Evolutionary conservation across 2,797 vertebrate species (phyloP).

Genomic region (Chiloscyllium punctatum): DNA sequence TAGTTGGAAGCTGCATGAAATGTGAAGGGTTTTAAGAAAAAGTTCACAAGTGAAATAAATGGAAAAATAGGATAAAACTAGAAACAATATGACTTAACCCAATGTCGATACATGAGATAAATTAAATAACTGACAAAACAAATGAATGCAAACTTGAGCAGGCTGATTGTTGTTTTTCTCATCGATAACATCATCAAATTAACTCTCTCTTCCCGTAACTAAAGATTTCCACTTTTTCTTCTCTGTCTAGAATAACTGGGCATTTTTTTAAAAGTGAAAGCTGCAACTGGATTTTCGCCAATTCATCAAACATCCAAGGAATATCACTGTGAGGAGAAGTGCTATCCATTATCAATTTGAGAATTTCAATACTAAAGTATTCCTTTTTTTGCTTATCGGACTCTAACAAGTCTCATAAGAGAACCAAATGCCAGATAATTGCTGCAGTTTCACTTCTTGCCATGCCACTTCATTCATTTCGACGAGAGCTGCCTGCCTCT

Average conservation of each 20-base stretch:
- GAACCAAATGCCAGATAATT: conserved; percentile 29
- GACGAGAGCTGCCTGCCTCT: neutral
- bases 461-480: conserved; percentile 28
- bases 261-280: neutral
- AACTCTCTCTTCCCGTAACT: neutral
- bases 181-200: neutral
- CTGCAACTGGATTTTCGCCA: neutral
- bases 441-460: conserved; percentile 26
- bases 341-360: conserved; percentile 10
- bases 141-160: neutral
- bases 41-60: neutral
- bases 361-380: conserved; percentile 5
- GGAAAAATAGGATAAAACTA: neutral
- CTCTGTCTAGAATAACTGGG: neutral
- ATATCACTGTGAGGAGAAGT: neutral
- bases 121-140: neutral
- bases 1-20: neutral
- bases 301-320: neutral
- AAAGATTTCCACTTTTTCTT: neutral
- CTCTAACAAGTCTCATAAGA: conserved; percentile 27
- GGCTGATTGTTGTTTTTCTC: neutral
- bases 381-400: neutral
- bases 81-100: neutral
- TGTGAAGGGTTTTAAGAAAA: neutral
- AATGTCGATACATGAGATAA: neutral